Conservation (phyloP, 2,113 vertebrate species). For the Cyphomyrus plagiostoma region DNA sequence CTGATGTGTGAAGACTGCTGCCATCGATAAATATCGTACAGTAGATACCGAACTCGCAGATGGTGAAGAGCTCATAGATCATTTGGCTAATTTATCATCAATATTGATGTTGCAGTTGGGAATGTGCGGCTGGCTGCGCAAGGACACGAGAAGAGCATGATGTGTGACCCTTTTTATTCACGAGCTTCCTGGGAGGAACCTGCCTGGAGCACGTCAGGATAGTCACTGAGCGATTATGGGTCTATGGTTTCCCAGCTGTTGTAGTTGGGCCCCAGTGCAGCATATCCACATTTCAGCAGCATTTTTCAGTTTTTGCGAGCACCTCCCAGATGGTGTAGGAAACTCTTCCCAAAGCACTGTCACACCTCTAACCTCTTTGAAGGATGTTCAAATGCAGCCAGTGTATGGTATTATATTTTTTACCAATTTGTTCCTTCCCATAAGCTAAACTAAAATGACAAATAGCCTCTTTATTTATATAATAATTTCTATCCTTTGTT, state of each 20-base stretch:
- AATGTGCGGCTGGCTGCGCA: not conserved
- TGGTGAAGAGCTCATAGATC: not conserved
- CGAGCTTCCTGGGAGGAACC: not conserved
- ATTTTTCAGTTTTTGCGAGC: not conserved
- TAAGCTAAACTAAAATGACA: not conserved
- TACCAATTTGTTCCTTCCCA: not conserved
- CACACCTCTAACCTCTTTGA: not conserved
- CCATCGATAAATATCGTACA: not conserved
- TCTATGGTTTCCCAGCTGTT: not conserved
- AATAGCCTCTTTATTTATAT: not conserved
- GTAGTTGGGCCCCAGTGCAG: not conserved
- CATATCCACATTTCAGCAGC: not conserved
- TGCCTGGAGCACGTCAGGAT: not conserved
- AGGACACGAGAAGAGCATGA: not conserved
- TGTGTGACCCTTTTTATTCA: not conserved
- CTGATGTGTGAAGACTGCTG: not conserved
- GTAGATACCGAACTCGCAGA: not conserved
- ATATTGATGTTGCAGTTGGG: not conserved
- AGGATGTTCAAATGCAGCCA: not conserved
- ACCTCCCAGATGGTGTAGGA: not conserved
- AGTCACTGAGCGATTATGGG: not conserved
- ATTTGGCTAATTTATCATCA: not conserved
- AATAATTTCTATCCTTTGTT: not conserved
- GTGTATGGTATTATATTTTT: not conserved
- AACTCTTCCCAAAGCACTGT: not conserved